phyloP scores from a whole-genome alignment of 2,797 vertebrate genomes.

The Novumbra hubbsi region DNA sequence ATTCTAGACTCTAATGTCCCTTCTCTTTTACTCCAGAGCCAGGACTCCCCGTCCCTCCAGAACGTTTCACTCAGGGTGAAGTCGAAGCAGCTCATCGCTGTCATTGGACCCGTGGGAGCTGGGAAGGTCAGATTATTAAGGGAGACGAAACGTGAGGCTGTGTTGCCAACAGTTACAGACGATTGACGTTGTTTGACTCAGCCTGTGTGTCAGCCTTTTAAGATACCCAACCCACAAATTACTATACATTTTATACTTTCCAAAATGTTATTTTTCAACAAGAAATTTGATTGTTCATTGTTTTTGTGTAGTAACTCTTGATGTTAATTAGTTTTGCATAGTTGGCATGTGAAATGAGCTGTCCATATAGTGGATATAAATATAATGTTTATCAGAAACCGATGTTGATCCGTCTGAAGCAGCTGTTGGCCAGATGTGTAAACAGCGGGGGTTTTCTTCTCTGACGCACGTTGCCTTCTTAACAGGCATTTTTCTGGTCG shows the following conservation, averaged over 20 bases:
- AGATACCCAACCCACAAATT: no score
- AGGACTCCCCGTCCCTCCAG: conserved; percentile 82
- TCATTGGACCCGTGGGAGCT: conserved; percentile 92
- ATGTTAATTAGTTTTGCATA: no score
- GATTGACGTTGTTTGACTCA: no score
- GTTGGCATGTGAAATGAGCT: no score
- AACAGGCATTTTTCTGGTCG: neutral
- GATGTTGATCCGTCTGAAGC: neutral
- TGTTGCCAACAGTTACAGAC: no score
- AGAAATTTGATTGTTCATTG: no score
- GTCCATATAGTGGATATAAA: neutral
- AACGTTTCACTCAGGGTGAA: conserved; percentile 82
- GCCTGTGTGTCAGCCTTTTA: no score
- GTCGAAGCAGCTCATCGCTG: conserved; percentile 82
- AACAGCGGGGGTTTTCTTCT: neutral
- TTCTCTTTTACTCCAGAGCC: conserved; percentile 50
- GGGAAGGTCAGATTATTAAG: conserved; percentile 80
- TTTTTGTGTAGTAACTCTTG: no score
- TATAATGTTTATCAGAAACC: neutral
- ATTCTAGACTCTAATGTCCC: neutral
- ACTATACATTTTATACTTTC: no score
- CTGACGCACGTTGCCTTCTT: neutral
- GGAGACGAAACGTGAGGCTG: no score
- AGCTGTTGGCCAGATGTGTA: neutral
- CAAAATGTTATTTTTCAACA: no score